Conservation (phyloP, 2,888 invertebrate species). For the Peribatodes rhomboidaria region DNA sequence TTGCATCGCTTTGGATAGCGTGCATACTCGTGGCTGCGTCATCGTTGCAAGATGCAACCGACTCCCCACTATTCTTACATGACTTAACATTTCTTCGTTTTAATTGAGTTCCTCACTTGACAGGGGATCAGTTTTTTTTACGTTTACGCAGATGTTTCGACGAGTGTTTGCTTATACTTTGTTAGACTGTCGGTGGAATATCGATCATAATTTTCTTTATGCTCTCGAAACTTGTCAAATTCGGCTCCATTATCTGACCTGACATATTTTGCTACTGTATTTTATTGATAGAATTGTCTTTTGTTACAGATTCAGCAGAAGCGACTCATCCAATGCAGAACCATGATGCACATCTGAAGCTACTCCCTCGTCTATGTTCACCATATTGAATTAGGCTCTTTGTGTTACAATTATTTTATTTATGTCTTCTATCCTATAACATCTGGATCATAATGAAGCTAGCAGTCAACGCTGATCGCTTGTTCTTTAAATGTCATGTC, state of each 20-base stretch:
- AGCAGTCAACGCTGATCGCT: constrained; percentile 71
- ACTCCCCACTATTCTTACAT: constrained; percentile 49
- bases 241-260: not conserved
- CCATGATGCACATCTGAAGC: constrained; percentile 34
- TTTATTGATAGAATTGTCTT: constrained; percentile 31
- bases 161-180: constrained; percentile 23
- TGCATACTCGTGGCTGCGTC: constrained; percentile 55
- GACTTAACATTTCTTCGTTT: constrained; percentile 61
- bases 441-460: constrained; percentile 60
- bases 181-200: constrained; percentile 1
- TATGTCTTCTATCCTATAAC: constrained; percentile 49
- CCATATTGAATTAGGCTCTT: constrained; percentile 58
- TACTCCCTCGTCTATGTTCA: constrained; percentile 53
- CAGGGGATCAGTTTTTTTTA: constrained; percentile 47
- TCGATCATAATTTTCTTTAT: constrained; percentile 15
- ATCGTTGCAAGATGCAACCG: constrained; percentile 55
- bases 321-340: constrained; percentile 64
- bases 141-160: constrained; percentile 50
- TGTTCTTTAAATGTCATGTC: constrained; percentile 48
- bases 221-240: constrained; percentile 1
- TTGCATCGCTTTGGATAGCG: constrained; percentile 61
- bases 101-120: constrained; percentile 53
- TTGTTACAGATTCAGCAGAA: constrained; percentile 82
- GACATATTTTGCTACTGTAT: constrained; percentile 4
- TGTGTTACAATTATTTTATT: constrained; percentile 64